These are phyloP conservation scores for Xiphorhynchus erythropygius DNA, from an alignment of 2,797 vertebrate species.

Conservation along the genomic window DNA sequence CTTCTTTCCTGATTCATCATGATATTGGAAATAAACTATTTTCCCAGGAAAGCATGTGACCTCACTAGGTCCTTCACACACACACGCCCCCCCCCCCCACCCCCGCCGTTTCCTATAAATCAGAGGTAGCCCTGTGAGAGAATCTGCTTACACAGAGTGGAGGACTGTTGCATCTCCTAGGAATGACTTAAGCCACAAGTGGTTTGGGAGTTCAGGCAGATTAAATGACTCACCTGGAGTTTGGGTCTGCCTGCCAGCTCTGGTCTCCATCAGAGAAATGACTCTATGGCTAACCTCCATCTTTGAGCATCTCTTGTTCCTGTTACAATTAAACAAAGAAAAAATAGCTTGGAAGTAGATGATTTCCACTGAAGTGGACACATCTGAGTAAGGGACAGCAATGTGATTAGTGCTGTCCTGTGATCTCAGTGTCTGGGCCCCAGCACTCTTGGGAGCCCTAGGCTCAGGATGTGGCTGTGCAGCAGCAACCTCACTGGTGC, in stretches of 20 bases:
- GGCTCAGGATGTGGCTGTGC: not conserved
- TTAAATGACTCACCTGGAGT: constrained; percentile 38
- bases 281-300: not conserved
- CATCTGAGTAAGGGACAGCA: not conserved
- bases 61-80: not conserved
- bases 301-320: constrained; percentile 14
- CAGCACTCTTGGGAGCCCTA: not conserved
- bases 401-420: not conserved
- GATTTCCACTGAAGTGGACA: not conserved
- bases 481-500: fast-evolving
- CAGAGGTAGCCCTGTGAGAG: not conserved
- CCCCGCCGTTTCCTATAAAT: not conserved
- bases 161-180: not conserved
- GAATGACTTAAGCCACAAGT: not conserved
- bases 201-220: not conserved
- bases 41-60: not conserved
- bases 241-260: not conserved
- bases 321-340: constrained; percentile 46
- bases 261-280: not conserved
- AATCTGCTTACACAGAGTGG: not conserved
- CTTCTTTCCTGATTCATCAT: not conserved
- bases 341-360: constrained; percentile 27
- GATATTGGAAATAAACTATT: not conserved
- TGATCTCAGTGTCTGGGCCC: not conserved
- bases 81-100: too few species aligned